Base-by-base conservation (phyloP, 2,888 invertebrate species). In the Tipula confusa region DNA sequence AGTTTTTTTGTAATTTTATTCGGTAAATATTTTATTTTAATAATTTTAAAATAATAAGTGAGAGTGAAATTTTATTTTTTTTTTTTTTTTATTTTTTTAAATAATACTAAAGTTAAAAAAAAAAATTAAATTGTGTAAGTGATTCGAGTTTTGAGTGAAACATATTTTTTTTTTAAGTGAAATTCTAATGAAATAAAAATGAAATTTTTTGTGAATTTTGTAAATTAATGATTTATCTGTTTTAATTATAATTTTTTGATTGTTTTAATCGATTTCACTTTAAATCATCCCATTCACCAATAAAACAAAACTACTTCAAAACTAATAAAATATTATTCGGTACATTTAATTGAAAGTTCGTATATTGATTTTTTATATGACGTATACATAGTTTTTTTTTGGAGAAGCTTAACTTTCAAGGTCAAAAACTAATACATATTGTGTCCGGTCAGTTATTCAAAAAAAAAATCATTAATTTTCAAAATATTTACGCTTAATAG, bases 21-120 rank as follows among this genome's bases (percentile, higher is more conserved):
- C 82, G 33, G 82, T 82, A 33, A 82, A 18, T 82, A 33, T 31
- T 13, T 81, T 33, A 33, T 29, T 81, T 29, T 7, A 15, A 33
- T 18, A 82, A 82, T 33, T n/a, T n/a, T n/a, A 81, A 81, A 79
- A 7, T 80, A 31, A 13, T 29, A n/a, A 82, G 81, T 82, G 82
- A 82, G 33, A 82, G 33, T 64, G 64, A 24, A 11, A 33, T 31
- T 81, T 82, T 11, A 29, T 11, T 81, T 15, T 82, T 82, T 82
- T 7, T 4, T 15, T 24, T 18, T 15, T 29, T 81, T 6, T 31
- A 82, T 2, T 43, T 64, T 9, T 24, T 9, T 24, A 24, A 24
- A 64, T 64, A 64, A 9, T 9, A 15, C n/a, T 64, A 24, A 64
- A 43, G 43, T 24, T 64, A 24, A 64, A 64, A 64, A 64, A 24